Percentiles rank a stretch among this genome's conserved stretches.
phyloP scores from a whole-genome alignment of 2,888 invertebrate genomes.

The Drosophila mimetica region DNA sequence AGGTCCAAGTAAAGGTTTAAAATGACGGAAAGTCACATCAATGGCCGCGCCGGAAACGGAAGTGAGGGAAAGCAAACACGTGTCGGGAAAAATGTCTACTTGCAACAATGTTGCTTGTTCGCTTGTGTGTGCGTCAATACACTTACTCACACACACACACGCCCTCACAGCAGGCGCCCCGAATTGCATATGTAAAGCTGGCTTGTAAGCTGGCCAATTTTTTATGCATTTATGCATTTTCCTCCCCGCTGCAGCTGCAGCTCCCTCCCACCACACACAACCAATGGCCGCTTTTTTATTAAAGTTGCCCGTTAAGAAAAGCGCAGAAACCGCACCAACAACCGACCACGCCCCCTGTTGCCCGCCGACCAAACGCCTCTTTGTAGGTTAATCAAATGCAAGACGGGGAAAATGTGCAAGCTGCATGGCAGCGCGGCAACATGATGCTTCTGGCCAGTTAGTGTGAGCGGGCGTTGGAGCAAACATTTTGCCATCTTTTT shows the following conservation, averaged over 20 bases:
- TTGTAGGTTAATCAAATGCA: constrained; percentile 81
- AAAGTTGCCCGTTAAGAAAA: constrained; percentile 65
- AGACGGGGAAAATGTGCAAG: constrained; percentile 44
- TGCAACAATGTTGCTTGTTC: constrained; percentile 59
- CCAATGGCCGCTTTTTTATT: constrained; percentile 42
- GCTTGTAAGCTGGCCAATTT: constrained; percentile 77
- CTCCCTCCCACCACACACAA: background rate
- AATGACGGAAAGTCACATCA: constrained; percentile 29
- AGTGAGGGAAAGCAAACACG: constrained; percentile 70
- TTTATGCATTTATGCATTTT: constrained; percentile 79
- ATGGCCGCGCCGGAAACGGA: constrained; percentile 63
- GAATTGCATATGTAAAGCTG: constrained; percentile 75
- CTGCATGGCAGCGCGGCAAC: background rate
- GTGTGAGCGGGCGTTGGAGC: constrained; percentile 54
- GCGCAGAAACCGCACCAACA: constrained; percentile 51
- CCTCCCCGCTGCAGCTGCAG: constrained; percentile 22
- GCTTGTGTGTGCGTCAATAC: constrained; percentile 46
- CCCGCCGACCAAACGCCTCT: constrained; percentile 47
- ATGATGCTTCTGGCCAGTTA: constrained; percentile 60
- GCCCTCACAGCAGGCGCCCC: constrained; percentile 21
- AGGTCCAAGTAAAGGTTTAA: background rate
- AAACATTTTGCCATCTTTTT: constrained; percentile 49
- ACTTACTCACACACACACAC: constrained; percentile 24
- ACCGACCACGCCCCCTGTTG: constrained; percentile 22
- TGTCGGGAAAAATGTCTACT: constrained; percentile 71